A percentile compares a stretch with the other conserved stretches of the same genome.
Conservation (phyloP, 2,113 vertebrate species). For the Ictalurus furcatus region DNA sequence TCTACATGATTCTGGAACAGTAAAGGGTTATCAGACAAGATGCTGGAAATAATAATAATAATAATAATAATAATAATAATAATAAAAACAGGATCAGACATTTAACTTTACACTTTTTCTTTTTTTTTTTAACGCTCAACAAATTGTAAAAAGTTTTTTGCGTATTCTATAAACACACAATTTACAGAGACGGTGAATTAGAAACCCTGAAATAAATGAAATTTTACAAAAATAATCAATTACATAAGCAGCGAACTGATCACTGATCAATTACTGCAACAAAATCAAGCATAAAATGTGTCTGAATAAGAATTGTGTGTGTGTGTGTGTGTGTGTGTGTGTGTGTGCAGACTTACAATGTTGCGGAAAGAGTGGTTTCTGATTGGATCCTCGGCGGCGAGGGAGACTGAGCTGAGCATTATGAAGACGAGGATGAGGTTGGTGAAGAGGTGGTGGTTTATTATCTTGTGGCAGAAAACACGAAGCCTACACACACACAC, state of each 20-base stretch:
- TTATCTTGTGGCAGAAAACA: slow-evolving; percentile 92
- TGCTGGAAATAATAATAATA: neutral
- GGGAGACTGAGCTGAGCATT: slow-evolving; percentile 97
- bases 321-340: neutral
- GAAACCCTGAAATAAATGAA: neutral
- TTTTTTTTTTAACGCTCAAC: neutral
- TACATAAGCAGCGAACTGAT: neutral
- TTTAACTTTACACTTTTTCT: neutral
- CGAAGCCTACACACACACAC: slow-evolving; percentile 78
- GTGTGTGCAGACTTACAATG: slow-evolving; percentile 81
- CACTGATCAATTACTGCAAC: neutral
- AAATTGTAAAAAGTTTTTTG: neutral
- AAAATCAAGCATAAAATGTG: neutral
- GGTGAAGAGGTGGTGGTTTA: slow-evolving; percentile 98
- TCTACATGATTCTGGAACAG: neutral
- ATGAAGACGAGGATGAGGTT: slow-evolving; percentile 99
- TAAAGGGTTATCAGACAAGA: neutral
- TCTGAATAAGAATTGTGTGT: neutral
- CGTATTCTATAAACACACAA: neutral
- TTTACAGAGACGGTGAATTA: neutral
- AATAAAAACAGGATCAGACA: neutral
- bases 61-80: no score
- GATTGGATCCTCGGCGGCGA: slow-evolving; percentile 97
- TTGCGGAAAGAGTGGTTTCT: slow-evolving; percentile 94
- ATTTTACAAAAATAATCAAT: neutral